Percentiles rank a stretch among this genome's conserved stretches.
These are phyloP conservation scores for Peromyscus eremicus DNA, from an alignment of 2,797 vertebrate species.

Conservation along the genomic window DNA sequence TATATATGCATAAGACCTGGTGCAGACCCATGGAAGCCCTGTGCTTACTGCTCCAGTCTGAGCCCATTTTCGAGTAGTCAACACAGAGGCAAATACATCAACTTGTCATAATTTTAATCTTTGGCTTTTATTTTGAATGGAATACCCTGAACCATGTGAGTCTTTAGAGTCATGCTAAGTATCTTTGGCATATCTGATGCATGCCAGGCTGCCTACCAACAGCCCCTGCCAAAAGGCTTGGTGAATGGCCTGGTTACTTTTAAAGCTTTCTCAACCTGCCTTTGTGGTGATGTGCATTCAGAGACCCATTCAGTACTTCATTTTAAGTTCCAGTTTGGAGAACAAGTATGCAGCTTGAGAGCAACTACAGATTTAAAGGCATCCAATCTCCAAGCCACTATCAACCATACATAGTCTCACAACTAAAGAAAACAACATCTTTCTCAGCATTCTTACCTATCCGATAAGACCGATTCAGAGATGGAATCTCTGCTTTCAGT, in stretches of 20 bases:
- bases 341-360: constrained; percentile 3
- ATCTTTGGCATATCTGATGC: not conserved
- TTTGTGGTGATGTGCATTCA: not conserved
- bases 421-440: not conserved
- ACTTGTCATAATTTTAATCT: constrained; percentile 9
- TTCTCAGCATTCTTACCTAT: not conserved
- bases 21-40: no score
- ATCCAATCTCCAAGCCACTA: not conserved
- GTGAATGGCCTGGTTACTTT: not conserved
- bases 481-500: not conserved
- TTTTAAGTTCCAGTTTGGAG: constrained; percentile 14
- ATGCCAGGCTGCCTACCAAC: not conserved
- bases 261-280: not conserved
- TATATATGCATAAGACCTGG: not conserved
- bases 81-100: not conserved
- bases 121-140: not conserved
- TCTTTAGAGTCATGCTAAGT: constrained; percentile 8
- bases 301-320: not conserved
- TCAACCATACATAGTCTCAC: not conserved
- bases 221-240: not conserved
- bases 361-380: constrained; percentile 25
- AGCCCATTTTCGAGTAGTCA: not conserved
- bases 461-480: constrained; percentile 9
- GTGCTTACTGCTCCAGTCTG: not conserved
- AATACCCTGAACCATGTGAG: not conserved